Percentiles rank a stretch among this genome's conserved stretches.
phyloP scores from a whole-genome alignment of 1,140 invertebrate species.

The Coelopa frigida region DNA sequence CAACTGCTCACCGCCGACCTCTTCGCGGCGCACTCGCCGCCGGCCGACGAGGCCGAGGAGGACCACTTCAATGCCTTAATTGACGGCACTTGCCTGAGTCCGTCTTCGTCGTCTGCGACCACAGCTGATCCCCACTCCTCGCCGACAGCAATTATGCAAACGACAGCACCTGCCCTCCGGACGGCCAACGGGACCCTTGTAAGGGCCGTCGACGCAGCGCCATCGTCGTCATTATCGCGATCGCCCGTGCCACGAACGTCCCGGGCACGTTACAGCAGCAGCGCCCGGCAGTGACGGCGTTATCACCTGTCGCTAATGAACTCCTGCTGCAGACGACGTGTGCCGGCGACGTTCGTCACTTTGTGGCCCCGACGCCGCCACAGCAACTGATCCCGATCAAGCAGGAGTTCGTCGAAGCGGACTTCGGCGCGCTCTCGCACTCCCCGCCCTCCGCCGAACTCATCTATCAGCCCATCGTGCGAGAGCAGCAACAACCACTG shows the following conservation, averaged over 20 bases:
- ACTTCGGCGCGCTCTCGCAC: constrained; percentile 4
- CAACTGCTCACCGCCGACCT: constrained; percentile 43
- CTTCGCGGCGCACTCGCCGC: constrained; percentile 39
- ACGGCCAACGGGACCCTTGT: constrained; percentile 14
- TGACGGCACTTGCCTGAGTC: constrained; percentile 28
- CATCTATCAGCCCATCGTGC: background rate
- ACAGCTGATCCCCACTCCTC: constrained; percentile 8
- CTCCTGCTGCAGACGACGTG: constrained; percentile 28
- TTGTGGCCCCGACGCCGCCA: constrained; percentile 1
- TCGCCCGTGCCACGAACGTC: constrained; percentile 15
- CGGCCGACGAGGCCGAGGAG: constrained; percentile 24
- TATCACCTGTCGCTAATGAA: constrained; percentile 36
- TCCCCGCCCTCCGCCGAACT: background rate
- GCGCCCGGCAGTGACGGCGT: constrained; percentile 10
- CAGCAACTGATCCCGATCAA: constrained; percentile 21
- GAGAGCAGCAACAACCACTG: constrained; percentile 7
- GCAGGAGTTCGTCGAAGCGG: constrained; percentile 28
- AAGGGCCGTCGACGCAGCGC: constrained; percentile 20
- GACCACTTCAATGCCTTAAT: constrained; percentile 29
- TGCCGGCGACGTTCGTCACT: constrained; percentile 11
- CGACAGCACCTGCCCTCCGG: constrained; percentile 29
- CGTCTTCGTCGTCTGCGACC: constrained; percentile 2
- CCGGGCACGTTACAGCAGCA: constrained; percentile 16
- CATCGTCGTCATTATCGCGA: constrained; percentile 16
- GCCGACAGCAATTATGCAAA: constrained; percentile 18